Conservation (phyloP, 2,797 vertebrate genomes). For the Nannoperca australis region DNA sequence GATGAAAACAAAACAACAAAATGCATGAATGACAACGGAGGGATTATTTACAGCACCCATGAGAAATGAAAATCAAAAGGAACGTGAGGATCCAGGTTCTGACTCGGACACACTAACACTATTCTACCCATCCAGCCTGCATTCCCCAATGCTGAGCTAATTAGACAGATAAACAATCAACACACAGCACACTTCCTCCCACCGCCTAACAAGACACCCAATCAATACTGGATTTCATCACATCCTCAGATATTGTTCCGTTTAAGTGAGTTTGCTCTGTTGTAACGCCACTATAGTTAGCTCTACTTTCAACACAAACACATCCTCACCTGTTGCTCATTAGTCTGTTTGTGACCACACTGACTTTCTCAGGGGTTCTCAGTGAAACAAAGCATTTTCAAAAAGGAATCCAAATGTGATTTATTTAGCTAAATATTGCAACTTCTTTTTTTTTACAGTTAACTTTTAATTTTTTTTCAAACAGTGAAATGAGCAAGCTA, state of each 20-base stretch:
- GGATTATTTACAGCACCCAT: slow-evolving; percentile 35
- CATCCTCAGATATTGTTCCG: slow-evolving; percentile 41
- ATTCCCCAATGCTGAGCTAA: slow-evolving; percentile 42
- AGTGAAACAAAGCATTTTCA: not conserved
- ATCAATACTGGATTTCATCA: slow-evolving; percentile 62
- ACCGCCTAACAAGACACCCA: slow-evolving; percentile 26
- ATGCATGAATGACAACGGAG: slow-evolving; percentile 44
- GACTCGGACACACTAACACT: slow-evolving; percentile 28
- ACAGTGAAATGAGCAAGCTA: not conserved
- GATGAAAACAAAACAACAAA: slow-evolving; percentile 34
- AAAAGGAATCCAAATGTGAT: not conserved
- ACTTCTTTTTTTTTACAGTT: not conserved
- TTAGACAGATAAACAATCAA: slow-evolving; percentile 68
- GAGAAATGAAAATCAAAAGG: slow-evolving; percentile 53
- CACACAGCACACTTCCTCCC: slow-evolving; percentile 33
- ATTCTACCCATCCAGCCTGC: slow-evolving; percentile 1
- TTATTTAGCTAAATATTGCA: not conserved
- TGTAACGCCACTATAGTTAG: not conserved
- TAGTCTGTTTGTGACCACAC: not conserved
- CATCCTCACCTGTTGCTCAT: slow-evolving; percentile 43
- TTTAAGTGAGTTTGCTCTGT: slow-evolving; percentile 5
- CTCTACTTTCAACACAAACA: not conserved
- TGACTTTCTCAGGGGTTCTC: not conserved
- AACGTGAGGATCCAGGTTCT: slow-evolving; percentile 19
- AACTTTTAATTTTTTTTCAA: not conserved